phyloP scores from a whole-genome alignment of 2,113 vertebrate species.

The Prionailurus bengalensis region DNA sequence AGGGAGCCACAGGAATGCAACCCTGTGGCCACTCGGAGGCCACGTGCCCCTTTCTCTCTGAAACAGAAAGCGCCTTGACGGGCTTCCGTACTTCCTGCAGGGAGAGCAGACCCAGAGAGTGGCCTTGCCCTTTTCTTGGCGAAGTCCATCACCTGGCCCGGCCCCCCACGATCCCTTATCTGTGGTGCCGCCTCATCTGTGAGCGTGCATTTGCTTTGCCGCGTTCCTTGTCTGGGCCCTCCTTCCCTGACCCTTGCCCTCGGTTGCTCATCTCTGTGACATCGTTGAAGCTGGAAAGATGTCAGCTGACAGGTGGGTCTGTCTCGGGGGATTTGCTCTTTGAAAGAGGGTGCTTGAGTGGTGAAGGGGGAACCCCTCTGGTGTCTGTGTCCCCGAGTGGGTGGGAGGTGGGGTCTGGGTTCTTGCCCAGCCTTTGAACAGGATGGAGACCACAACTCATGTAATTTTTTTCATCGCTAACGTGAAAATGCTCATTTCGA shows the following conservation, averaged over 20 bases:
- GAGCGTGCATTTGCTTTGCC: background rate
- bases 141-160: background rate
- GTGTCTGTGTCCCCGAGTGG: background rate
- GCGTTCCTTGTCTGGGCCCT: background rate
- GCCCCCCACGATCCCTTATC: background rate
- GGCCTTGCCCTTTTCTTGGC: background rate
- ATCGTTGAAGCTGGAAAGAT: no score
- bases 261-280: background rate
- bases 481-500: background rate
- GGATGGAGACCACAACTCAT: background rate
- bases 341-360: background rate
- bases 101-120: background rate
- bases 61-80: conserved; percentile 57
- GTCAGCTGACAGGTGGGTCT: background rate
- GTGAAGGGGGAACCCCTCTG: background rate
- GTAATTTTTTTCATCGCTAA: background rate
- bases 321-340: background rate
- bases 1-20: background rate
- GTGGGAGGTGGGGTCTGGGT: background rate
- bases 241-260: background rate
- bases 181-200: background rate
- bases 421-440: background rate
- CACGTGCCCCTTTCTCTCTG: background rate
- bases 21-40: background rate
- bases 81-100: background rate